Evolutionary conservation across 2,888 invertebrate species (phyloP), one percentile per base, ranked within the genome.

Genomic region (Caradrina clavipalpis): DNA sequence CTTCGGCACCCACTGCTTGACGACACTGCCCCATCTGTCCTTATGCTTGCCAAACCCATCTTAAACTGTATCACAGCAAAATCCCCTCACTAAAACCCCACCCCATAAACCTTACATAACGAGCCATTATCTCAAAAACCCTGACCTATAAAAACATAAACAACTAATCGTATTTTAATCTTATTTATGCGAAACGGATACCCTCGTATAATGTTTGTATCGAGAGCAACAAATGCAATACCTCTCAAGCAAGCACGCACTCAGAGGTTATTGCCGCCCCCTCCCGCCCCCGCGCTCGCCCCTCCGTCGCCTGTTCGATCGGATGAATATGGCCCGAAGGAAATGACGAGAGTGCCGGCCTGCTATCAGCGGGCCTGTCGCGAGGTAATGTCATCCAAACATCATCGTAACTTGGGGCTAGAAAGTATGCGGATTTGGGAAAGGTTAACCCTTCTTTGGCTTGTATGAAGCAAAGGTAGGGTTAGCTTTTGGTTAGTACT

Each of bases 271-370:
- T 92, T 92, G 89, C 88, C 80, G 81, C 75, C 78, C 81, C 79
- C 72, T 75, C 72, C 71, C 11, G 75, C 54, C 56, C 65, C 69
- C 71, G 53, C 58, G 15, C 22, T 15, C 15, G 54, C 64, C 65
- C 76, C 74, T 47, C 73, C 60, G 76, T 73, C 65, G 63, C 78
- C 78, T 71, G 82, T 82, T 82, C 87, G 87, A 90, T 90, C 86
- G 88, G 88, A 91, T 91, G 90, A 94, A 94, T 93, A 93, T 90
- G 92, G 87, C 95, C 93, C 95, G 82, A 84, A 95, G 95, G 94
- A 95, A 95, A 95, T 95, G 92, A 93, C 89, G 91, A 90, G 92
- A 95, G 95, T 95, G 92, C 86, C 87, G 89, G 85, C 82, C 85
- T 80, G 81, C 79, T 87, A 89, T 89, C 86, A 85, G 77, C 79